Evolutionary conservation across 2,797 vertebrate genomes (phyloP), one percentile per base, ranked within the genome.

Genomic region (Enoplosus armatus): DNA sequence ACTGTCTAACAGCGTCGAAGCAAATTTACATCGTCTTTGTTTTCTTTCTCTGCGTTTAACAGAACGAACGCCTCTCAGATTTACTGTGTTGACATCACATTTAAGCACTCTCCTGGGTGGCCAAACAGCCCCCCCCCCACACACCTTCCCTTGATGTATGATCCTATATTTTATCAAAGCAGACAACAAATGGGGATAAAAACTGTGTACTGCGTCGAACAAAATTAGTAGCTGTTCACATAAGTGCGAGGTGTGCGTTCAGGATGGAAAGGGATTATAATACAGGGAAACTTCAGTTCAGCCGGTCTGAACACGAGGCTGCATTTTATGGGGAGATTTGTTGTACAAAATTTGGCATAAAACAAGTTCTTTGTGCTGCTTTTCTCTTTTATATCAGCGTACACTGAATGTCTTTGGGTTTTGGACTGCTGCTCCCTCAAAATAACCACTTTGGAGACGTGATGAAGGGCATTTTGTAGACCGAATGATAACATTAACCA

Each of bases 101-200:
- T 62, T 77, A 56, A 53, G 18, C 59, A 22, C 47, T 43, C 16
- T 59, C 6, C 60, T 75, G 79, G 82, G 89, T 82, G 89, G 79
- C 45, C 85, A 1, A 39, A 29, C 54, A 14, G 55, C 20, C 1
- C 60, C 3, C 37, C n/a, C n/a, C n/a, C n/a, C n/a, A n/a, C n/a
- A n/a, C n/a, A n/a, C n/a, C 9, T 39, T 41, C 33, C 22, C 27
- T 16, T 68, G 8, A 80, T 72, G 47, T 62, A 76, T 3, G 24
- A 72, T 10, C 2, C 75, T 65, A 7, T 72, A 70, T 72, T 59
- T 75, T 26, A 77, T 61, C 47, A 58, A 70, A 74, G 43, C 51
- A 54, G 43, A 48, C 60, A 48, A 64, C 35, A 55, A 77, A 50
- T 31, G 70, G 15, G 55, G 39, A 72, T 63, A 66, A 72, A 86